Evolutionary conservation across 1,140 invertebrate genomes (phyloP), one percentile per base, ranked within the genome.

Genomic region (Limonius californicus): DNA sequence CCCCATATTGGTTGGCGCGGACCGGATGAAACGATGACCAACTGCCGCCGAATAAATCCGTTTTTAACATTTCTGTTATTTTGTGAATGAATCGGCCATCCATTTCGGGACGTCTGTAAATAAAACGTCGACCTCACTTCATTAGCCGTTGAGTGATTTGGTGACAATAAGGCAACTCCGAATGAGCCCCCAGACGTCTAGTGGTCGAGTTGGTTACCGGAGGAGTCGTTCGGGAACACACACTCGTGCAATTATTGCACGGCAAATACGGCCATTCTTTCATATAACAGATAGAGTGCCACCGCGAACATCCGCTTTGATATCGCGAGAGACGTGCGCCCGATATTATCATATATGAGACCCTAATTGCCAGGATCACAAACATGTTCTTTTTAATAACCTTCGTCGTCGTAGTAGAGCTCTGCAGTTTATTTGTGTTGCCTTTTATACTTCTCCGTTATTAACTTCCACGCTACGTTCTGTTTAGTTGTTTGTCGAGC

Each of bases 311-410:
- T 3, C 4, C 8, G 7, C 45, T 50, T 50, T 50, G 45, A 50
- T 21, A 50, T 19, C 9, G 20, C 16, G 11, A 39, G 23, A 27
- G 23, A 27, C n/a, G n/a, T 27, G 3, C 23, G 3, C 4, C 15
- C 16, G 15, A 3, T 18, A 19, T 50, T 50, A 50, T 50, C 45
- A 50, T 50, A 19, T 50, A 50, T 50, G 45, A 50, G 20, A 19
- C 16, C 20, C 45, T 50, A 50, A 50, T 50, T 50, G 45, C 15
- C 20, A 50, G 16, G 45, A 50, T 50, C 45, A 18, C 45, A 19
- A 50, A 50, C 18, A 50, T 16, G 2, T 50, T 11, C 14, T 50
- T n/a, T 50, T 50, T 50, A 19, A 50, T 18, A 50, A 16, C 16
- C 45, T 18, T 18, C 19, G 16, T 50, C 16, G 16, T 50, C 16